Base-by-base conservation (phyloP, 2,888 invertebrate genomes). In the Conchocele bisecta region DNA sequence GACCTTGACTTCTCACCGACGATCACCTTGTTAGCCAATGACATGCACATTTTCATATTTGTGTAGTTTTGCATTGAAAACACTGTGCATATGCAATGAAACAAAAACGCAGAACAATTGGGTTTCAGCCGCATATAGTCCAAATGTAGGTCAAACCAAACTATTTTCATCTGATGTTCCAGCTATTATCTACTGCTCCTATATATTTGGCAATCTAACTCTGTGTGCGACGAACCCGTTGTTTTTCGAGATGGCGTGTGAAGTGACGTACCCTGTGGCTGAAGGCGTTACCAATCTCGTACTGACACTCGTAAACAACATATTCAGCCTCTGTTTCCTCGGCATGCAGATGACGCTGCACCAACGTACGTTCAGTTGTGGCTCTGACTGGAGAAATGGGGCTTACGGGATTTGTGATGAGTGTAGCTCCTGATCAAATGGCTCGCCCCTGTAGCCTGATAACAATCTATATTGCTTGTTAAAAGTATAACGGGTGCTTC, bases 251-350 rank as follows among this genome's bases (percentile, higher is more conserved):
- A 72, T 80, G 69, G 81, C 82, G 1, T 85, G 84, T 65, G 86
- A 86, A 61, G 78, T 71, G 11, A 77, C 82, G 0, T 86, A 83
- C 53, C 86, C 86, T 22, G 79, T 83, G 3, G 82, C 83, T 0
- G 86, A 86, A 56, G 83, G 83, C 2, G 74, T 87, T 11, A 83
- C 88, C 3, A 84, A 80, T 66, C 81, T 84, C 17, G 72, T 83
- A 3, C 69, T 86, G 9, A 87, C 86, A 3, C 68, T 83, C 39
- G 64, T 85, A 17, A 82, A 83, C 50, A 87, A 86, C 44, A 66
- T 85, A 7, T 75, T 77, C 15, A 84, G 81, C 0, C 58, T 85
- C 0, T 26, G 86, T 15, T 85, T 88, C 60, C 68, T 86, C 24
- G 31, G 79, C 2, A 63, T 85, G n/a, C 78, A 83, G 20, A 80